Evolutionary conservation across 2,888 invertebrate species (phyloP).

Genomic region (Brachyptera risi): DNA sequence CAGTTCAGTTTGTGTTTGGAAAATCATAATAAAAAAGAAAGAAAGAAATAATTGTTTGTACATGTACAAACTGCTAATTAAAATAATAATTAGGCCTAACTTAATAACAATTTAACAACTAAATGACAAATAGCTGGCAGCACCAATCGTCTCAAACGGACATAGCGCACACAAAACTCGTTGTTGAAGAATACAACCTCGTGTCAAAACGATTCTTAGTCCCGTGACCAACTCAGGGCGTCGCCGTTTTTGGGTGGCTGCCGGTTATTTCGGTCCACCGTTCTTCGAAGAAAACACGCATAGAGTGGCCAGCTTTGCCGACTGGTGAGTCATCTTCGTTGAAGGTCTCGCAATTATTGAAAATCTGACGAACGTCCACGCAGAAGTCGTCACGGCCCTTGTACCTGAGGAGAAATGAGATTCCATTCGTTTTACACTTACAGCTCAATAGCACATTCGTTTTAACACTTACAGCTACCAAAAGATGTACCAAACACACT

Average conservation of each 20-base stretch:
- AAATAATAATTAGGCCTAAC: too few relatives aligned
- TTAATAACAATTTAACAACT: background rate
- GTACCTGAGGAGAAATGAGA: slow-evolving; percentile 60
- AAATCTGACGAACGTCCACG: slow-evolving; percentile 87
- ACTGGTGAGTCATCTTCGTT: slow-evolving; percentile 98
- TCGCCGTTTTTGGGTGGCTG: slow-evolving; percentile 35
- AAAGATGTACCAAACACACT: too few relatives aligned
- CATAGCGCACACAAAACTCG: background rate
- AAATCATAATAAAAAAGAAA: too few relatives aligned
- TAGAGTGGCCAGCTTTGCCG: slow-evolving; percentile 90
- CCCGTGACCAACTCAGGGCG: slow-evolving; percentile 9
- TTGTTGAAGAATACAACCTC: too few relatives aligned
- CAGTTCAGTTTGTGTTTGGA: too few relatives aligned
- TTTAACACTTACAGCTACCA: too few relatives aligned
- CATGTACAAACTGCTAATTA: too few relatives aligned
- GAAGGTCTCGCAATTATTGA: slow-evolving; percentile 96
- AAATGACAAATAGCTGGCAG: too few relatives aligned
- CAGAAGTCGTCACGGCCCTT: slow-evolving; percentile 91
- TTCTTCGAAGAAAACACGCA: slow-evolving; percentile 89
- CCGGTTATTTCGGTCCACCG: slow-evolving; percentile 73
- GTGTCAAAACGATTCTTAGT: too few relatives aligned
- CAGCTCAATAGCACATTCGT: too few relatives aligned
- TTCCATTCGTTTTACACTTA: background rate
- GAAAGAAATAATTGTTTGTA: too few relatives aligned
- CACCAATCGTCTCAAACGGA: background rate